Evolutionary conservation across 2,888 invertebrate species (phyloP).

Genomic region (Rotaria magnacalcarata): DNA sequence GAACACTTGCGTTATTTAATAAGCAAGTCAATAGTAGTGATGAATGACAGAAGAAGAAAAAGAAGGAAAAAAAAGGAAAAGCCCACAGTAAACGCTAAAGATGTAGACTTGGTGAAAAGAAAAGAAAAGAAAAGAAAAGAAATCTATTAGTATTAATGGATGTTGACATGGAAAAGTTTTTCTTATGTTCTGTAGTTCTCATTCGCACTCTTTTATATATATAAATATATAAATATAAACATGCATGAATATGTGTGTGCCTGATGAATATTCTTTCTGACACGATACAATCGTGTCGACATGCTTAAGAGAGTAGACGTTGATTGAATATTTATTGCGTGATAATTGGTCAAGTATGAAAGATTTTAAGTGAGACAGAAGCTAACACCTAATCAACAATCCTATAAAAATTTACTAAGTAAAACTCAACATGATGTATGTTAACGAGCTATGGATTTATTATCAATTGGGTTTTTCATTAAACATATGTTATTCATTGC

Average conservation of each 20-base stretch:
- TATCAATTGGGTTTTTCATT: neutral
- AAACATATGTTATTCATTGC: neutral
- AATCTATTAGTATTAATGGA: constrained; percentile 1
- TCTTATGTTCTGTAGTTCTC: constrained; percentile 9
- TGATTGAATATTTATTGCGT: neutral
- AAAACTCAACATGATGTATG: neutral
- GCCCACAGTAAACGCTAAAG: neutral
- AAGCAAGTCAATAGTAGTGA: neutral
- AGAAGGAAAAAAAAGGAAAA: neutral
- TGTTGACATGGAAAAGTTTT: neutral
- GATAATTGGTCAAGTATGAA: neutral
- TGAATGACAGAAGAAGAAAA: neutral
- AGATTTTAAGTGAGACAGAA: neutral
- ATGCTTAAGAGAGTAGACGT: neutral
- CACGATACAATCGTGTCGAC: constrained; percentile 2
- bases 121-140: neutral
- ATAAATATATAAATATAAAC: neutral
- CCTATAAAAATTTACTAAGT: too few relatives aligned
- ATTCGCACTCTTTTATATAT: neutral
- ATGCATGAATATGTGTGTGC: neutral
- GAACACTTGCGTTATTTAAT: neutral
- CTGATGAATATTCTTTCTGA: constrained; percentile 12
- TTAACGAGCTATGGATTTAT: neutral
- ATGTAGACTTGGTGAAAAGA: neutral
- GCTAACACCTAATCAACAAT: neutral